phyloP scores from a whole-genome alignment of 1,140 invertebrate species.

The Acromyrmex heyeri region DNA sequence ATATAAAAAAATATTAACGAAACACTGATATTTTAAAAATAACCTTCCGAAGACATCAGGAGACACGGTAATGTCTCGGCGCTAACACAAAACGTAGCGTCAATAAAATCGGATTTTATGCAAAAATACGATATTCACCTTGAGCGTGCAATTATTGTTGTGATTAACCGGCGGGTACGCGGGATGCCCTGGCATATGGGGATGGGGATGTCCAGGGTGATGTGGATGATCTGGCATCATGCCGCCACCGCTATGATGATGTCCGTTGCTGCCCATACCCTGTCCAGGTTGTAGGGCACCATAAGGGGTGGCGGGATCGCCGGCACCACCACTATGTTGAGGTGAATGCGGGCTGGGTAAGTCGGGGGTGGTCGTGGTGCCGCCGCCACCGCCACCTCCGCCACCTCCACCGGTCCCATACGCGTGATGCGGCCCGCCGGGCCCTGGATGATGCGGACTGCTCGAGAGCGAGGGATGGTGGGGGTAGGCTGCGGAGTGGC shows the following conservation, averaged over 20 bases:
- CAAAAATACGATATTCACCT: constrained; percentile 76
- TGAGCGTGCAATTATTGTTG: constrained; percentile 86
- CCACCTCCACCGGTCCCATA: constrained; percentile 80
- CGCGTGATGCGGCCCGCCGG: constrained; percentile 82
- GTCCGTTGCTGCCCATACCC: constrained; percentile 83
- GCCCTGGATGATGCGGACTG: constrained; percentile 84
- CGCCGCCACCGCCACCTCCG: constrained; percentile 75
- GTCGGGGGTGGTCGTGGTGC: constrained; percentile 84
- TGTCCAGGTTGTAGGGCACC: constrained; percentile 80
- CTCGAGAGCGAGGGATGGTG: constrained; percentile 86
- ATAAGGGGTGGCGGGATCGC: constrained; percentile 79
- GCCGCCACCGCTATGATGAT: constrained; percentile 81
- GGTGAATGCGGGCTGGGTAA: constrained; percentile 83
- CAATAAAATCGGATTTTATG: background rate
- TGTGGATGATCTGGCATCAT: constrained; percentile 84
- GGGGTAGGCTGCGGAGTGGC: constrained; percentile 84
- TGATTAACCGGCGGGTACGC: constrained; percentile 85
- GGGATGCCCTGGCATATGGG: constrained; percentile 83
- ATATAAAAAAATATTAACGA: background rate
- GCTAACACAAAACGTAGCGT: too few species aligned
- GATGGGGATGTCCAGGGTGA: constrained; percentile 83
- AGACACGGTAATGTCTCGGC: too few species aligned
- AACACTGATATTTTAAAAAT: background rate
- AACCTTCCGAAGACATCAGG: background rate
- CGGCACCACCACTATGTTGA: constrained; percentile 71